A percentile compares a stretch with the other conserved stretches of the same genome.
Evolutionary conservation across 2,113 vertebrate species (phyloP).

Genomic region (Pipa parva): DNA sequence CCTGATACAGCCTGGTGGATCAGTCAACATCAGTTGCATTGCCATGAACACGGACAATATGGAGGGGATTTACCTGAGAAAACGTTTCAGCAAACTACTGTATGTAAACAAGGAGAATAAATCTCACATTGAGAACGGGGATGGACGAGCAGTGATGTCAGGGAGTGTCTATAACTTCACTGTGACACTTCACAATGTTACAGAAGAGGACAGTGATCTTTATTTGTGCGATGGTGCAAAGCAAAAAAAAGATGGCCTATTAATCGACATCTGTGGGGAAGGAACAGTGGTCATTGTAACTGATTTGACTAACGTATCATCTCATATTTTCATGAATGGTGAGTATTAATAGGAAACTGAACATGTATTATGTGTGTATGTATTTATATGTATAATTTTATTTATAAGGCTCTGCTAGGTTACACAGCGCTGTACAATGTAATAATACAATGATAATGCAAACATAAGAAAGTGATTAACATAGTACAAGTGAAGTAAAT

Average conservation of each 20-base stretch:
- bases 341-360: too few species aligned
- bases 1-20: background rate
- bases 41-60: background rate
- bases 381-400: too few species aligned
- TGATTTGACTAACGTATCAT: too few species aligned
- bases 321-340: too few species aligned
- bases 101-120: background rate
- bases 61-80: background rate
- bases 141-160: background rate
- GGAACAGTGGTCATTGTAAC: background rate
- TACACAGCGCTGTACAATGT: too few species aligned
- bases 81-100: background rate
- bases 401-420: too few species aligned
- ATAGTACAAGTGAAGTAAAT: too few species aligned
- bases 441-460: too few species aligned
- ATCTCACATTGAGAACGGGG: background rate
- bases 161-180: background rate
- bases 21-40: background rate
- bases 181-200: background rate
- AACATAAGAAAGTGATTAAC: too few species aligned
- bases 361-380: too few species aligned
- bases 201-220: background rate
- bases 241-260: too few species aligned
- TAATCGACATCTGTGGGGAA: background rate
- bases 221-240: background rate